These are phyloP conservation scores for Lithophane socia DNA, from an alignment of 2,888 invertebrate genomes.

Conservation along the genomic window DNA sequence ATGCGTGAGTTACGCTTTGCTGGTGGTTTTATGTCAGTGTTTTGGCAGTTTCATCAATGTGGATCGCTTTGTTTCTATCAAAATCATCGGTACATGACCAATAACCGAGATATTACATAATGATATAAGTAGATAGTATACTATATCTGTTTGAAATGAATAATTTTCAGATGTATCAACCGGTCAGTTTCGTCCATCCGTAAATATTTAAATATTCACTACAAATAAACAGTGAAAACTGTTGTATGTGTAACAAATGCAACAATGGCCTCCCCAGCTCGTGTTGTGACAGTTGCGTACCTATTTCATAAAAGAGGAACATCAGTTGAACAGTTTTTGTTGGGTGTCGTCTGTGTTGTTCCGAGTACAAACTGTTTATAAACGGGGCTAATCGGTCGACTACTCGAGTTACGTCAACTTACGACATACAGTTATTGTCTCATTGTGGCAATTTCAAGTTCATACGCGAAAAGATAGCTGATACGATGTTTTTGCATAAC, in stretches of 20 bases:
- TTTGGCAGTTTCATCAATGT: constrained; percentile 72
- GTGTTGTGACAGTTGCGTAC: constrained; percentile 47
- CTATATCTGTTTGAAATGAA: background rate
- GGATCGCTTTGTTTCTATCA: constrained; percentile 56
- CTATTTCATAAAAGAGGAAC: constrained; percentile 50
- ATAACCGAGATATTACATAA: constrained; percentile 13
- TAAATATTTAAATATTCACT: constrained; percentile 40
- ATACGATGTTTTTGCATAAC: constrained; percentile 8
- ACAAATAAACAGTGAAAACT: constrained; percentile 42
- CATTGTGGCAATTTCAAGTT: constrained; percentile 44
- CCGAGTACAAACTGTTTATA: constrained; percentile 41
- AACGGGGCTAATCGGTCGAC: constrained; percentile 35
- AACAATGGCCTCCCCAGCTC: constrained; percentile 47
- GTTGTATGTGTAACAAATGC: constrained; percentile 39
- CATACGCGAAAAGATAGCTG: constrained; percentile 37
- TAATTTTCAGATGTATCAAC: background rate
- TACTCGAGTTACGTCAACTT: constrained; percentile 28
- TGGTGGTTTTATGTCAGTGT: constrained; percentile 74
- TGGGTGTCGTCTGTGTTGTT: constrained; percentile 27
- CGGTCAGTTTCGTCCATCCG: constrained; percentile 1
- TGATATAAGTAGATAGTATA: background rate
- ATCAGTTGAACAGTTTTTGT: constrained; percentile 41
- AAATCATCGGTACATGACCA: constrained; percentile 8
- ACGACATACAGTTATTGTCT: constrained; percentile 27
- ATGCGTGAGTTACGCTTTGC: constrained; percentile 76